Evolutionary conservation across 1,140 invertebrate species (phyloP), one percentile per base, ranked within the genome.

Genomic region (Chionoecetes opilio): DNA sequence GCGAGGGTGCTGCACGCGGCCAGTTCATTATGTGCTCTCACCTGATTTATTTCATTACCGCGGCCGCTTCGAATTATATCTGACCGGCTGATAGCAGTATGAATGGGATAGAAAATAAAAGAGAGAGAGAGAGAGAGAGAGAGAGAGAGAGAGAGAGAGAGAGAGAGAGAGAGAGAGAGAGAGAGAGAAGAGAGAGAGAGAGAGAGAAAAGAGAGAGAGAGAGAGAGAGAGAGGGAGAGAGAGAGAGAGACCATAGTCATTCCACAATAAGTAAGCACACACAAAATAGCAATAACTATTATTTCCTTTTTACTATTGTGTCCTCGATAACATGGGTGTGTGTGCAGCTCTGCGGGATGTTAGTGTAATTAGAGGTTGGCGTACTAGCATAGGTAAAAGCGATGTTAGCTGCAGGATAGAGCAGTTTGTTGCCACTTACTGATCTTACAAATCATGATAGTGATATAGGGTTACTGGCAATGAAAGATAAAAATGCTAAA

Each of bases 161-260:
- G 63, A 75, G 63, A 75, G 63, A 75, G 63, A 75, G 63, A 75
- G 63, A 75, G 63, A n/a, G n/a, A 75, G n/a, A 75, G n/a, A 75
- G 32, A 86, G 29, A 86, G 32, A 11, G 0, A 86, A 26, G 21
- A 85, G 84, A 85, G 84, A 85, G 9, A 31, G 29, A 85, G 84
- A 85, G 84, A 85, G 84, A 85, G 84, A 85, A 31, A 6, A 85
- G 21, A 85, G 84, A 85, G 84, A 85, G 9, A 31, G 29, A 85
- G 84, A 85, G 84, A 85, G 84, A 85, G 84, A 85, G 84, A 85
- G 84, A 85, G 84, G 32, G 84, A 86, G 84, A 86, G 84, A 86
- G 84, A 86, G 84, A 86, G 84, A 86, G 84, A 86, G 84, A 86
- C 46, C 46, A 53, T 53, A 14, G 46, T 53, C 46, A 53, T 9